Conservation (phyloP, 2,888 invertebrate species). For the Allophyes oxyacanthae region DNA sequence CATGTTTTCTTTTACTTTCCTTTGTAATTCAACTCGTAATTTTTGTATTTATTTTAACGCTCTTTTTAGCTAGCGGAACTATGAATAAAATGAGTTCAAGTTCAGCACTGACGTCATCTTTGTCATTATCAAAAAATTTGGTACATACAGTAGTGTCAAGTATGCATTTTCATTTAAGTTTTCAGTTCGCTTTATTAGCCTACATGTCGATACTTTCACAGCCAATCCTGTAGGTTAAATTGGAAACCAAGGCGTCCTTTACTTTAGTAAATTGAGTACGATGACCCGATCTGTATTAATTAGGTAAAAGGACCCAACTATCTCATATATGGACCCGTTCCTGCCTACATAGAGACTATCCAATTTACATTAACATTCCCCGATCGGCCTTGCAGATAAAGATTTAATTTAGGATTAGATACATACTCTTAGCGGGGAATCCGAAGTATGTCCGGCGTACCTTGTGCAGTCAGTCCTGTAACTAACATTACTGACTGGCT, state of each 20-base stretch:
- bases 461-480: no score
- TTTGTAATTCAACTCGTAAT: not conserved
- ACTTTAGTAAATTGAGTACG: slow-evolving; percentile 12
- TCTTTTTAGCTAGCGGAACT: not conserved
- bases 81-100: slow-evolving; percentile 1
- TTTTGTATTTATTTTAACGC: not conserved
- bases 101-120: not conserved
- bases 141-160: no score
- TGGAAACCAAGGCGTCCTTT: no score
- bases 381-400: slow-evolving; percentile 14
- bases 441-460: no score
- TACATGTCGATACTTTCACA: no score
- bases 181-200: no score
- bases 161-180: no score
- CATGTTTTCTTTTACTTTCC: slow-evolving; percentile 25
- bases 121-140: no score
- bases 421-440: no score
- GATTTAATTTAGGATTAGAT: not conserved
- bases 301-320: slow-evolving; percentile 15
- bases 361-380: slow-evolving; percentile 12
- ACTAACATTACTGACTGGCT: no score
- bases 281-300: slow-evolving; percentile 28
- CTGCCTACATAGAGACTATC: not conserved
- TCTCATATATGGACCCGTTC: slow-evolving; percentile 18
- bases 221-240: no score